Base-by-base conservation (phyloP, 2,888 invertebrate species). In the Luperina nickerlii region DNA sequence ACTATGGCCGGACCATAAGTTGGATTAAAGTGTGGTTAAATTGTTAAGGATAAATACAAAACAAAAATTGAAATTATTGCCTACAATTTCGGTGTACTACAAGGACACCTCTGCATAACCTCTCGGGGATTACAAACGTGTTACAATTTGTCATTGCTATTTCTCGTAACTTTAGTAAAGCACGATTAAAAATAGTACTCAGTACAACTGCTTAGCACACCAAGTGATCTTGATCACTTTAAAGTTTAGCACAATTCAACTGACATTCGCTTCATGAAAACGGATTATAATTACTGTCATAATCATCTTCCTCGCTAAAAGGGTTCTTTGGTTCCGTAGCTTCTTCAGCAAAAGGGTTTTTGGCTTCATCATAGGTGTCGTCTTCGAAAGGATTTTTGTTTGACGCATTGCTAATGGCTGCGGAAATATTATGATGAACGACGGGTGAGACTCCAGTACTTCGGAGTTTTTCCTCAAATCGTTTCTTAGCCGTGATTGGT, bases 261-360 rank as follows among this genome's bases (percentile, higher is more conserved):
- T 57, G 9, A 9, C 62, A 78, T 42, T 65, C 15, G 85, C 86
- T 89, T 96, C 93, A 96, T 85, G 97, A 95, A 93, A 98, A 98
- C 4, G 98, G 98, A 94, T 98, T 98, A 76, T 98, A 96, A 94
- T 98, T 98, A 88, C 97, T 98, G 94, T 98, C 98, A 92, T 98
- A 98, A 92, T 98, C 98, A 70, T 95, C 97, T 1, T 95, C 97
- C n/a, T 95, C 95, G 0, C 83, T 91, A 87, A 97, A 97, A 15
- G 98, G 97, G 90, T 97, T 98, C 32, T 93, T 95, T 2, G 97
- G 96, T 68, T 97, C 97, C 7, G 87, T 87, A 9, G 96, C 96
- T 18, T 97, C 97, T n/a, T 97, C 97, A 0, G 95, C 97, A 90
- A 98, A 98, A 0, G 98, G 98, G 93, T 98, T 98, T 89, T 97